These are phyloP conservation scores for Panthera tigris DNA, from an alignment of 2,113 vertebrate species.

Conservation along the genomic window DNA sequence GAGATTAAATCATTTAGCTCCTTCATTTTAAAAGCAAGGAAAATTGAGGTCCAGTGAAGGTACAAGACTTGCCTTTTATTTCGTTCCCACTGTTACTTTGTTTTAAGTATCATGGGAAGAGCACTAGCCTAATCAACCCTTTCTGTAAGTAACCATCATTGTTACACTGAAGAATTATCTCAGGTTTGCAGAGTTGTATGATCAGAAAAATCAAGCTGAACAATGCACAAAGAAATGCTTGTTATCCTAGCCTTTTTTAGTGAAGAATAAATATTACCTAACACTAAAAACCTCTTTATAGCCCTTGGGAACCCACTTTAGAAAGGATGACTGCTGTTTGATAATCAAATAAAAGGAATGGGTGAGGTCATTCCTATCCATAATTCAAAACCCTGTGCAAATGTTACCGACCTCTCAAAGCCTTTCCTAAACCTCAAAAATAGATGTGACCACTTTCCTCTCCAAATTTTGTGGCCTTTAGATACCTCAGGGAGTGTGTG, in stretches of 20 bases:
- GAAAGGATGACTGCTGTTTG: not conserved
- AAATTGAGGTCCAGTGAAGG: not conserved
- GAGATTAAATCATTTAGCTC: not conserved
- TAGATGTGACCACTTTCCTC: not conserved
- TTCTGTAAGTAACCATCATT: conserved; percentile 4
- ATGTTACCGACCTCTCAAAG: not conserved
- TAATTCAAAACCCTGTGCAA: conserved; percentile 4
- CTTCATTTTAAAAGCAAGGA: conserved; percentile 23
- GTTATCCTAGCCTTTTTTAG: conserved; percentile 5
- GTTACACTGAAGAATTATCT: conserved; percentile 2
- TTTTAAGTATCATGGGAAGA: not conserved
- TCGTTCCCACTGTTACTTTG: not conserved
- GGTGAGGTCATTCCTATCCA: not conserved
- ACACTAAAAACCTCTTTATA: not conserved
- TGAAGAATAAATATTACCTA: not conserved
- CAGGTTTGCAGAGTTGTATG: conserved; percentile 8
- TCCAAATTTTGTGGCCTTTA: not conserved
- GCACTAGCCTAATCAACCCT: not conserved
- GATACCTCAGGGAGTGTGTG: not conserved
- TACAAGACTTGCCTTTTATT: not conserved
- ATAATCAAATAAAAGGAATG: conserved; percentile 20
- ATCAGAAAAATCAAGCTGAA: conserved; percentile 7
- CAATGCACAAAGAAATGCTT: not conserved
- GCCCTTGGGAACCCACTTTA: not conserved
- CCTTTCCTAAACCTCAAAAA: not conserved